These are phyloP conservation scores for Leucopsar rothschildi DNA, from an alignment of 2,113 vertebrate species.

Conservation along the genomic window DNA sequence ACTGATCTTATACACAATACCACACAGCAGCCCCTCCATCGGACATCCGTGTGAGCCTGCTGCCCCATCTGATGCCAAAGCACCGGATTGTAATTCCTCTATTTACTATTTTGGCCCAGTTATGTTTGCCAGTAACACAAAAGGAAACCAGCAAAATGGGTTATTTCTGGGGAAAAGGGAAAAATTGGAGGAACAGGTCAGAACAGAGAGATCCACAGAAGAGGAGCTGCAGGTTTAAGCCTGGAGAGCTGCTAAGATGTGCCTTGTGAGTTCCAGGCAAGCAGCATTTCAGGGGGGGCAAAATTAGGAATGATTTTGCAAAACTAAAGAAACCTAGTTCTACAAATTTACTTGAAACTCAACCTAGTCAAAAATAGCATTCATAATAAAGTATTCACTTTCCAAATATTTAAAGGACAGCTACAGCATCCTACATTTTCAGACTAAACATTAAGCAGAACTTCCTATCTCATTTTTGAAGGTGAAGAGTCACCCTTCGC, in stretches of 20 bases:
- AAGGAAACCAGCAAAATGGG: background rate
- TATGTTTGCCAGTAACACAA: background rate
- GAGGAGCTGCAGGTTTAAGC: background rate
- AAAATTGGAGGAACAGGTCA: background rate
- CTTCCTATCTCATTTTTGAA: background rate
- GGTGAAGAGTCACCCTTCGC: background rate
- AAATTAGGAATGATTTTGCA: background rate
- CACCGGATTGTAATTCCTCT: background rate
- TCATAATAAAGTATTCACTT: background rate
- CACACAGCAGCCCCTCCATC: background rate
- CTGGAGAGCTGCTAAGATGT: background rate
- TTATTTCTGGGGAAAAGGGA: background rate
- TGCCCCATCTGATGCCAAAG: background rate
- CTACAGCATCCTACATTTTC: background rate
- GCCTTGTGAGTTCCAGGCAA: background rate
- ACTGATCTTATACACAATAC: background rate
- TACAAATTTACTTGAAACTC: background rate
- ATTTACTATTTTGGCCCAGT: background rate
- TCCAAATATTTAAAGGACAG: background rate
- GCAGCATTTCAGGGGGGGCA: background rate
- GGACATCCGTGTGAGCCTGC: background rate
- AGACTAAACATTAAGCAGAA: background rate
- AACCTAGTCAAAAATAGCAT: background rate
- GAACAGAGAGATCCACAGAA: background rate
- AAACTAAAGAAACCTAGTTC: background rate